Percentiles rank a stretch among this genome's conserved stretches.
Conservation (phyloP, 2,888 invertebrate genomes). For the Aquatica leii region DNA sequence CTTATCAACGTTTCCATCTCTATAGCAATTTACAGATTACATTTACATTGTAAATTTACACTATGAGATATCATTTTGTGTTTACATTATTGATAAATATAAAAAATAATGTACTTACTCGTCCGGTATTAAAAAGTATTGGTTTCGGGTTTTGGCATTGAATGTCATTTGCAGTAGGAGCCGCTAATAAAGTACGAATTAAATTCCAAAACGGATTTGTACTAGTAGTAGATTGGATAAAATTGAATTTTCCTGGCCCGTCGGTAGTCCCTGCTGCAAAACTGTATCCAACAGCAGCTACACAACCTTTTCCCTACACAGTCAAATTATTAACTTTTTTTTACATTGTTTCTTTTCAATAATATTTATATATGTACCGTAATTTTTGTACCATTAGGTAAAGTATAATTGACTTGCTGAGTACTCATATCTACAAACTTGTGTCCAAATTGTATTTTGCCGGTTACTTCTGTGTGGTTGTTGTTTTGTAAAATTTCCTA, state of each 20-base stretch:
- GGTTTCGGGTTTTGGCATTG: conserved; percentile 88
- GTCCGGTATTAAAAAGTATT: conserved; percentile 86
- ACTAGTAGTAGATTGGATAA: conserved; percentile 79
- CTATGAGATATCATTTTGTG: too few relatives aligned
- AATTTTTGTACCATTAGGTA: conserved; percentile 64
- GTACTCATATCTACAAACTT: conserved; percentile 87
- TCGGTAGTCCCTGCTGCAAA: conserved; percentile 94
- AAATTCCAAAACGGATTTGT: conserved; percentile 87
- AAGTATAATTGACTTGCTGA: conserved; percentile 67
- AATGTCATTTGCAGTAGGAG: conserved; percentile 77
- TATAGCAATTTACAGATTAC: too few relatives aligned
- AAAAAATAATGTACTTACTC: too few relatives aligned
- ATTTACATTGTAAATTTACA: too few relatives aligned
- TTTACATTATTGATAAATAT: too few relatives aligned
- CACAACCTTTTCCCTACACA: conserved; percentile 74
- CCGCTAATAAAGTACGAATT: conserved; percentile 78
- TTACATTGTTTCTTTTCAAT: too few relatives aligned
- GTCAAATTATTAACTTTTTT: too few relatives aligned
- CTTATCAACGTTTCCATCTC: too few relatives aligned
- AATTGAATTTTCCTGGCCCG: conserved; percentile 86
- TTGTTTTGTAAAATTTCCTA: conserved; percentile 17
- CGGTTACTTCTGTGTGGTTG: conserved; percentile 71
- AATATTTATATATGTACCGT: conserved; percentile 59
- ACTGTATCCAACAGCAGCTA: conserved; percentile 92
- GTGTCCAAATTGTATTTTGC: conserved; percentile 77